Evolutionary conservation across 37 sponge, comb jelly and placozoan species (phyloP).

Genomic region (Cladorhizidae sp.): DNA sequence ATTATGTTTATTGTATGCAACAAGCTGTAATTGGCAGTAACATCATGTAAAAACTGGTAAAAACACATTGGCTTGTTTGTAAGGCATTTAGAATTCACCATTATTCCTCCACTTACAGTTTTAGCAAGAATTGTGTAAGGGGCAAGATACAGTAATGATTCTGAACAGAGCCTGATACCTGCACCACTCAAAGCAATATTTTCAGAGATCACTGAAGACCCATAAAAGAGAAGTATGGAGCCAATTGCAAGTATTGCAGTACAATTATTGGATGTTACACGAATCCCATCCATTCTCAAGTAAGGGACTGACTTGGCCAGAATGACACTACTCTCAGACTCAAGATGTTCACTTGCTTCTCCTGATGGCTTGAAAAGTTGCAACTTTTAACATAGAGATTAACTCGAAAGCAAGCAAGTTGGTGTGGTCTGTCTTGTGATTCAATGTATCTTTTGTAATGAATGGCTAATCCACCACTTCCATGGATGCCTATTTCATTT

Average conservation of each 20-base stretch:
- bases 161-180: no score
- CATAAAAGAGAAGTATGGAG: neutral
- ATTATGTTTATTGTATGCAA: neutral
- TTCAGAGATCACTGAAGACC: neutral
- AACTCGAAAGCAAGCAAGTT: neutral
- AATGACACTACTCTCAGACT: constrained; percentile 7
- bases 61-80: constrained; percentile 28
- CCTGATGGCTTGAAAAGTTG: neutral
- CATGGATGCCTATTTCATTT: neutral
- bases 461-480: neutral
- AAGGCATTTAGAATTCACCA: no score
- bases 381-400: neutral
- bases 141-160: constrained; percentile 9
- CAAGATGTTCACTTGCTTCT: neutral
- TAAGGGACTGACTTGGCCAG: neutral
- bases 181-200: no score
- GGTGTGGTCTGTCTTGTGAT: neutral
- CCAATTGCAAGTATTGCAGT: no score
- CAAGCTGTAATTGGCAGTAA: neutral
- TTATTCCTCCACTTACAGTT: neutral
- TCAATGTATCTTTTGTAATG: neutral
- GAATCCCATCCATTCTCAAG: no score
- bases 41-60: constrained; percentile 10
- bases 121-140: neutral
- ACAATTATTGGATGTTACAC: no score